These are phyloP conservation scores for Aegotheles bennettii DNA, from an alignment of 2,113 vertebrate genomes.

Conservation along the genomic window DNA sequence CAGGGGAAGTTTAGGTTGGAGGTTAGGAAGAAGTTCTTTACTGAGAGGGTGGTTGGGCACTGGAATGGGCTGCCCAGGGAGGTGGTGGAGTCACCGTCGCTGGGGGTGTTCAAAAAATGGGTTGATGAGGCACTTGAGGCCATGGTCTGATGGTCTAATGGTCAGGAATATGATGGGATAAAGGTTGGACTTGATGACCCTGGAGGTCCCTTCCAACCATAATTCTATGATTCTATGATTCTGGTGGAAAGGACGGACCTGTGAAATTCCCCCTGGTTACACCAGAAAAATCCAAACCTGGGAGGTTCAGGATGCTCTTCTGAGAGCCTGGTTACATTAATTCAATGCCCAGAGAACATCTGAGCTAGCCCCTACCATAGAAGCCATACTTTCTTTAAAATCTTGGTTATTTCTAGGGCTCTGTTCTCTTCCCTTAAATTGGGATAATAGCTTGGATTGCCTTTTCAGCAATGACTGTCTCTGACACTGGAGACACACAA, in stretches of 20 bases:
- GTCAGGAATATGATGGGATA: too few species aligned
- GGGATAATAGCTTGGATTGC: background rate
- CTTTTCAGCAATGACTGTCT: background rate
- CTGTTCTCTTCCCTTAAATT: background rate
- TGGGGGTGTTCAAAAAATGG: too few species aligned
- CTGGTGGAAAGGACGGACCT: background rate
- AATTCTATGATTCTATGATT: too few species aligned
- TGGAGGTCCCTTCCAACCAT: too few species aligned
- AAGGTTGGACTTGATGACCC: too few species aligned
- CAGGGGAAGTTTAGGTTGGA: too few species aligned
- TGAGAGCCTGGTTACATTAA: background rate
- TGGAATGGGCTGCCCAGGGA: too few species aligned
- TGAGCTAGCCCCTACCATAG: background rate
- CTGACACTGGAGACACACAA: background rate
- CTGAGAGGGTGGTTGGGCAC: too few species aligned
- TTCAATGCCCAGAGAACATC: background rate
- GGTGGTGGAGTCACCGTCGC: too few species aligned
- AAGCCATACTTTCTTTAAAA: background rate
- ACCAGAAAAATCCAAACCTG: background rate
- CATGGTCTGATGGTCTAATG: too few species aligned
- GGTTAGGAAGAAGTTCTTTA: too few species aligned
- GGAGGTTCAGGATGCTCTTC: background rate
- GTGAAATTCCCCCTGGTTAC: background rate
- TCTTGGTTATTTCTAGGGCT: background rate
- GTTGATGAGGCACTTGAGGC: too few species aligned